A percentile compares a stretch with the other conserved stretches of the same genome.
phyloP scores from a whole-genome alignment of 2,113 vertebrate species.

The Nycticebus coucang region DNA sequence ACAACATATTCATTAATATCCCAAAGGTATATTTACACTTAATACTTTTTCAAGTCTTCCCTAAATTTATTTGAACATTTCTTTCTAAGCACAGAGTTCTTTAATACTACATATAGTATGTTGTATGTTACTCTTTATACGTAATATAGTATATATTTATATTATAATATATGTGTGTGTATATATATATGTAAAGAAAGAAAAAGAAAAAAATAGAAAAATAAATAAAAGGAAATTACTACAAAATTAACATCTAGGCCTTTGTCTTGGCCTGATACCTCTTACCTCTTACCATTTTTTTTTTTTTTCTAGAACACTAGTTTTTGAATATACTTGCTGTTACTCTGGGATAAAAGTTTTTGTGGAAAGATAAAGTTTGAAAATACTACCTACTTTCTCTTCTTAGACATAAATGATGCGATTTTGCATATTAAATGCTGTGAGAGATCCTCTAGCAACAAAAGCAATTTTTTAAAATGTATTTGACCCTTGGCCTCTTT shows the following conservation, averaged over 20 bases:
- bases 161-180: too few species aligned
- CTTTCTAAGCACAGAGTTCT: not conserved
- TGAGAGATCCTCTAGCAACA: not conserved
- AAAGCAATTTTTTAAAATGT: not conserved
- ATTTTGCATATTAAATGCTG: not conserved
- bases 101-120: too few species aligned
- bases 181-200: too few species aligned
- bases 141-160: too few species aligned
- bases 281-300: not conserved
- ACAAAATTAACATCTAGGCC: not conserved
- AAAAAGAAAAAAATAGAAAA: too few species aligned
- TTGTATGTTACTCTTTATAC: too few species aligned
- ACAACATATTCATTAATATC: not conserved
- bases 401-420: not conserved
- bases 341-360: not conserved
- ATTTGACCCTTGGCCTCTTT: not conserved
- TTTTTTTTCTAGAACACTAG: not conserved
- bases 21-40: constrained; percentile 16
- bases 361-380: not conserved
- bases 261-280: not conserved
- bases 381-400: not conserved
- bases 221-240: too few species aligned
- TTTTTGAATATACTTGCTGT: not conserved
- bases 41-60: not conserved
- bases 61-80: not conserved